phyloP scores from a whole-genome alignment of 2,888 invertebrate species.

The Aleiodes alternator region DNA sequence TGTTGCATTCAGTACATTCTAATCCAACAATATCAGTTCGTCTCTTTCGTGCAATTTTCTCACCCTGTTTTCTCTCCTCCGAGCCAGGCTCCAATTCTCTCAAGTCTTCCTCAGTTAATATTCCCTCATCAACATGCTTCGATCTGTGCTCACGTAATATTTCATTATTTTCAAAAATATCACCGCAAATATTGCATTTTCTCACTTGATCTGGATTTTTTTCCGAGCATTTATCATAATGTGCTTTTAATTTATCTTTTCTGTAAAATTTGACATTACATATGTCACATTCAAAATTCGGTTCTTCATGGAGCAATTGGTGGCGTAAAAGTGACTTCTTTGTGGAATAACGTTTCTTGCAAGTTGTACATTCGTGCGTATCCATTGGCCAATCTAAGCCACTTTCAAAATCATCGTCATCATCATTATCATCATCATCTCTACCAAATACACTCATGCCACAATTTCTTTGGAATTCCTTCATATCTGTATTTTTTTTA shows the following conservation, averaged over 20 bases:
- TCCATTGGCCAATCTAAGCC: constrained; percentile 73
- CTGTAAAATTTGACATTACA: constrained; percentile 73
- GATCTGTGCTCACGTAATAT: constrained; percentile 69
- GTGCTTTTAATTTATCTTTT: constrained; percentile 73
- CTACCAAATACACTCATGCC: constrained; percentile 40
- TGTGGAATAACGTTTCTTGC: constrained; percentile 72
- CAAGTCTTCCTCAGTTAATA: constrained; percentile 71
- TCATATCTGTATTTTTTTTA: constrained; percentile 49
- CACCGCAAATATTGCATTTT: constrained; percentile 73
- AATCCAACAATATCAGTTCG: constrained; percentile 72
- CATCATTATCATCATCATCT: constrained; percentile 63
- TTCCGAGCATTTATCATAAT: constrained; percentile 74
- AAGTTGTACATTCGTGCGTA: constrained; percentile 71
- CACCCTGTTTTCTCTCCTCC: constrained; percentile 64
- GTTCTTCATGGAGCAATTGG: constrained; percentile 72
- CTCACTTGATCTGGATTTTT: constrained; percentile 73
- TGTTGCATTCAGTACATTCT: constrained; percentile 73
- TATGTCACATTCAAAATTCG: constrained; percentile 73
- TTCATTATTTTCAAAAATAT: constrained; percentile 72
- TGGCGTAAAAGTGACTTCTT: constrained; percentile 72
- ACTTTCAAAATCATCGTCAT: constrained; percentile 70
- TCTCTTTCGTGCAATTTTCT: constrained; percentile 68
- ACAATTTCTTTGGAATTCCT: constrained; percentile 42
- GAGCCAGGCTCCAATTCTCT: constrained; percentile 69
- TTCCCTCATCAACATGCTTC: constrained; percentile 72